Percentiles rank a stretch among this genome's conserved stretches.
phyloP scores from a whole-genome alignment of 2,113 vertebrate species.

The Orycteropus afer region DNA sequence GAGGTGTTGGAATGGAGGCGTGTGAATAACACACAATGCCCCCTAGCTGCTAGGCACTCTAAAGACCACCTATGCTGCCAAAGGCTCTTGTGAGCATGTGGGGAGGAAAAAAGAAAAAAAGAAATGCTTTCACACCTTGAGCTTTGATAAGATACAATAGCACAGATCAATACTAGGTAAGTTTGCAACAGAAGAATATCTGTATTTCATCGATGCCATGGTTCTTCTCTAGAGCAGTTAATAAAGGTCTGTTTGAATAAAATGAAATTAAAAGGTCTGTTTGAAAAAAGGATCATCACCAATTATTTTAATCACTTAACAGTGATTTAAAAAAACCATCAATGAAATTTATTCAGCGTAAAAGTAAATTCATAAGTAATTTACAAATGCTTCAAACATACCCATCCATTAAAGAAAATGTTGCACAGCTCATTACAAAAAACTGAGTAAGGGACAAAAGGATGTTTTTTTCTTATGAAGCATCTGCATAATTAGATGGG shows the following conservation, averaged over 20 bases:
- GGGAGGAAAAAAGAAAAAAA: background rate
- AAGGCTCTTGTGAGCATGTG: background rate
- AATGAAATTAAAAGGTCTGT: slow-evolving; percentile 39
- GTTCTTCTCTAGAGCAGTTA: slow-evolving; percentile 29
- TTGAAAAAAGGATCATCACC: slow-evolving; percentile 36
- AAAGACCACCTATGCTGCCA: background rate
- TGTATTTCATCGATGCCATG: slow-evolving; percentile 18
- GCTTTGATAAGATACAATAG: background rate
- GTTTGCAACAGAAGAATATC: background rate
- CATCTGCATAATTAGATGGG: slow-evolving; percentile 68
- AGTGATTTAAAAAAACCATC: slow-evolving; percentile 51
- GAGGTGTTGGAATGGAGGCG: background rate
- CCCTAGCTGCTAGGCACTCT: background rate
- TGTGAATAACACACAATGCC: background rate
- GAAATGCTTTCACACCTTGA: slow-evolving; percentile 24
- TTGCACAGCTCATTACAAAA: slow-evolving; percentile 56
- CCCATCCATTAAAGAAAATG: slow-evolving; percentile 40
- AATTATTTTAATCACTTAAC: slow-evolving; percentile 57
- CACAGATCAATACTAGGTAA: background rate
- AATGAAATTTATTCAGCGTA: slow-evolving; percentile 72
- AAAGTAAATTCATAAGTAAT: slow-evolving; percentile 66
- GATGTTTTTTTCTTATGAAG: slow-evolving; percentile 60
- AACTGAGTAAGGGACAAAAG: slow-evolving; percentile 65
- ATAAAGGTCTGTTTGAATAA: slow-evolving; percentile 39
- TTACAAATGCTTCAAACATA: slow-evolving; percentile 60